phyloP scores from a whole-genome alignment of 2,113 vertebrate genomes.

The Galbula dea region DNA sequence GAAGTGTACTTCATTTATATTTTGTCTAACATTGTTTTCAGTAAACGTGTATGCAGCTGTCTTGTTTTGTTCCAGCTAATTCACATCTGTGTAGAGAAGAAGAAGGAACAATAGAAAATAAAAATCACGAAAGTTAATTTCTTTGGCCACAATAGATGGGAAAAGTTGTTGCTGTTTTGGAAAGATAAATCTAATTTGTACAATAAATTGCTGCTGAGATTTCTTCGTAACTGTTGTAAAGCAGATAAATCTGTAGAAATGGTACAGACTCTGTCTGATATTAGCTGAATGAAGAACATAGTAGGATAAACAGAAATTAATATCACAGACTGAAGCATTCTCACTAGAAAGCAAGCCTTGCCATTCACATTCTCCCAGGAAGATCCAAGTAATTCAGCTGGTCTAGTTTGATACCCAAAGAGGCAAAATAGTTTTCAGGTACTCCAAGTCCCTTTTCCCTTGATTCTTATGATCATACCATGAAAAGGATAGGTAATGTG shows the following conservation, averaged over 20 bases:
- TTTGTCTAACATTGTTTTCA: not conserved
- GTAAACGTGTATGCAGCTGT: not conserved
- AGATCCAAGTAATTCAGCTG: not conserved
- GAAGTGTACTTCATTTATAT: not conserved
- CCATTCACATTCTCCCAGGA: not conserved
- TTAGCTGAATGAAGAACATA: not conserved
- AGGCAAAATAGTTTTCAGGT: not conserved
- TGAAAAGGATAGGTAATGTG: not conserved
- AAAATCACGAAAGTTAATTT: not conserved
- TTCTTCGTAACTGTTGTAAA: not conserved
- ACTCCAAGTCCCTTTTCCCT: not conserved
- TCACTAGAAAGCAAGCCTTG: not conserved
- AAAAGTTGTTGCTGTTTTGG: not conserved
- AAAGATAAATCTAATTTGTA: not conserved
- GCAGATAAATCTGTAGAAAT: not conserved
- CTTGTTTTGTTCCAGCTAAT: not conserved
- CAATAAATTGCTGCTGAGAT: not conserved
- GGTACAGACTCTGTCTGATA: not conserved
- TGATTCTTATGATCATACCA: not conserved
- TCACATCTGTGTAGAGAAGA: not conserved
- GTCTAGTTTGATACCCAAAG: not conserved
- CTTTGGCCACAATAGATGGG: not conserved
- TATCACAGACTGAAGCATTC: not conserved
- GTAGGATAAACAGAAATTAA: not conserved
- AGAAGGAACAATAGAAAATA: not conserved